Conservation (phyloP, 2,888 invertebrate genomes). For the Caenorhabditis plicata region DNA sequence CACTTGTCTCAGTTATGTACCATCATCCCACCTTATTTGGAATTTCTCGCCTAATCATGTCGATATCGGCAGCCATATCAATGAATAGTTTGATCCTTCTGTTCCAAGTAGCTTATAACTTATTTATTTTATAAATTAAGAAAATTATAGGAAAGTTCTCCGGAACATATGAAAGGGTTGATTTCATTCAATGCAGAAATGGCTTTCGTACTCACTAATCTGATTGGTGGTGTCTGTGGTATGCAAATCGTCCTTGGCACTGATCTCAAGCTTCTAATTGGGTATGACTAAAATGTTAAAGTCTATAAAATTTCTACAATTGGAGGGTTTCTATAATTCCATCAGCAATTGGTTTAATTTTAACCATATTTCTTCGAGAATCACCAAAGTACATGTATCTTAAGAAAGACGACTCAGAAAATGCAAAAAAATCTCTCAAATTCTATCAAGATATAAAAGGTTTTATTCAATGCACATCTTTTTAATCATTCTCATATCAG, state of each 20-base stretch:
- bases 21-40: conserved; percentile 39
- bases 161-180: conserved; percentile 48
- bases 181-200: conserved; percentile 62
- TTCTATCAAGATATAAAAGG: conserved; percentile 48
- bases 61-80: conserved; percentile 51
- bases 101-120: conserved; percentile 39
- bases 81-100: conserved; percentile 58
- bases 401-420: conserved; percentile 41
- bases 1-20: conserved; percentile 31
- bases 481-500: conserved; percentile 14
- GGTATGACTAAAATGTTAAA: conserved; percentile 16
- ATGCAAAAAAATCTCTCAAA: conserved; percentile 39
- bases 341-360: conserved; percentile 41
- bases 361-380: conserved; percentile 50
- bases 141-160: conserved; percentile 50
- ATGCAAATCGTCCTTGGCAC: conserved; percentile 53
- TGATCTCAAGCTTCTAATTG: conserved; percentile 43
- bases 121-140: not conserved
- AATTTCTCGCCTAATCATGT: conserved; percentile 47
- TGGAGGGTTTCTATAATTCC: conserved; percentile 51
- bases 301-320: not conserved
- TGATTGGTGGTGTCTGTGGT: conserved; percentile 53
- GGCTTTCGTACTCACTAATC: conserved; percentile 57
- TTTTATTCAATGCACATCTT: no score
- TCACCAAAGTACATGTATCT: conserved; percentile 56